Conservation (phyloP, 2,797 vertebrate species). For the Coilia nasus region DNA sequence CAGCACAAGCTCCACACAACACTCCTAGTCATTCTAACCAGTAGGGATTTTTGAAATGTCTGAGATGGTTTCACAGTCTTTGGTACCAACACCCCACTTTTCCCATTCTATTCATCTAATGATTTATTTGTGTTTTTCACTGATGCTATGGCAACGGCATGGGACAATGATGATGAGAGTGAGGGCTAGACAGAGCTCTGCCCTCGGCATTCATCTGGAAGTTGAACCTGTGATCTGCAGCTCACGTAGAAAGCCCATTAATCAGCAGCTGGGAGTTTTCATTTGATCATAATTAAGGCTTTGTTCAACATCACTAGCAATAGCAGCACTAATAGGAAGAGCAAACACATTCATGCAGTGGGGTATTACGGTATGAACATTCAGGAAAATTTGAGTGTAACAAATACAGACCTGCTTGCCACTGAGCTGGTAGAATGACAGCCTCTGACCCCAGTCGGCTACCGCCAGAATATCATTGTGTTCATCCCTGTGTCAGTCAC, state of each 20-base stretch:
- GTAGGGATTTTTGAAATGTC: conserved; percentile 38
- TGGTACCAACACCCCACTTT: not conserved
- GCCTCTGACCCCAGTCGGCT: conserved; percentile 95
- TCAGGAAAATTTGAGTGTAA: not conserved
- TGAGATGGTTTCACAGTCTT: not conserved
- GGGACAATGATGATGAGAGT: not conserved
- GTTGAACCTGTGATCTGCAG: conserved; percentile 23
- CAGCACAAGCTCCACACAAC: conserved; percentile 4
- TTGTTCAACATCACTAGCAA: not conserved
- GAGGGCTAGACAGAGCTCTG: not conserved
- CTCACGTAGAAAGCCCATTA: conserved; percentile 37
- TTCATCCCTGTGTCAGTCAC: conserved; percentile 83
- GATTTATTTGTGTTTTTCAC: conserved; percentile 17
- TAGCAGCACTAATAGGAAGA: not conserved
- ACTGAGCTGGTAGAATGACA: conserved; percentile 98
- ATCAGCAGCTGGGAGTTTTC: not conserved
- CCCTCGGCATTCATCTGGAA: not conserved
- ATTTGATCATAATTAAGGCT: conserved; percentile 14
- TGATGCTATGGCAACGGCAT: conserved; percentile 24
- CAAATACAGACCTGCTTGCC: conserved; percentile 89
- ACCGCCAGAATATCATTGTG: conserved; percentile 96
- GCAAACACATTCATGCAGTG: not conserved
- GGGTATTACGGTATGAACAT: not conserved
- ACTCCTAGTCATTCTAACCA: not conserved
- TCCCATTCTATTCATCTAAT: not conserved